Percentiles rank a stretch among this genome's conserved stretches.
Evolutionary conservation across 2,888 invertebrate genomes (phyloP).

Genomic region (Lepidochrysops patricia): DNA sequence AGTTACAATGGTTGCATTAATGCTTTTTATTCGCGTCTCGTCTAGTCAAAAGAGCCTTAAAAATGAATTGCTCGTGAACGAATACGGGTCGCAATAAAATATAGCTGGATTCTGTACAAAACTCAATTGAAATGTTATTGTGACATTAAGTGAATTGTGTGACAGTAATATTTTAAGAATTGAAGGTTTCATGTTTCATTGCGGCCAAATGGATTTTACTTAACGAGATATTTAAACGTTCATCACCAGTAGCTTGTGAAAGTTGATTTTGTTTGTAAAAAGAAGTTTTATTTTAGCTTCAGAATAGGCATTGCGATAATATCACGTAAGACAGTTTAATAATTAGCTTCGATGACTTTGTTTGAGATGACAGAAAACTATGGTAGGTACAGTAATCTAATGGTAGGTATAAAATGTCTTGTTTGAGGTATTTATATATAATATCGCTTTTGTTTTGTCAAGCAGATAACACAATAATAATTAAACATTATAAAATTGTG

Average conservation of each 20-base stretch:
- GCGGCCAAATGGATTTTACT: background rate
- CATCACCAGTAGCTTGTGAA: background rate
- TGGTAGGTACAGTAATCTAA: too few species aligned
- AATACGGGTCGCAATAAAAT: slow-evolving; percentile 21
- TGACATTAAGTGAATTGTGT: slow-evolving; percentile 14
- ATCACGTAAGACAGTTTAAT: too few species aligned
- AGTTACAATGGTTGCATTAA: slow-evolving; percentile 14
- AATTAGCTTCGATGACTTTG: too few species aligned
- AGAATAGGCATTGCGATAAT: too few species aligned
- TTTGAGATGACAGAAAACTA: too few species aligned
- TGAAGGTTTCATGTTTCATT: slow-evolving; percentile 9
- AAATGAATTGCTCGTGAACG: slow-evolving; percentile 24
- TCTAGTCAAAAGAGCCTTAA: slow-evolving; percentile 25
- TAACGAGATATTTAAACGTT: background rate
- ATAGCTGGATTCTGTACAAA: slow-evolving; percentile 14
- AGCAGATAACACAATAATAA: too few species aligned
- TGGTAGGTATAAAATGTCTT: too few species aligned
- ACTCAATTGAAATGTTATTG: slow-evolving; percentile 16
- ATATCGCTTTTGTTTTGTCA: too few species aligned
- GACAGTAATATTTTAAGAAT: slow-evolving; percentile 10
- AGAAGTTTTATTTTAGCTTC: too few species aligned
- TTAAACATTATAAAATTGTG: too few species aligned
- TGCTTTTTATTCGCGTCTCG: slow-evolving; percentile 21
- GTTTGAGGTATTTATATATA: too few species aligned
- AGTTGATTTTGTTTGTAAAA: background rate